These are phyloP conservation scores for Parambassis ranga DNA, from an alignment of 2,797 vertebrate genomes.

Conservation along the genomic window DNA sequence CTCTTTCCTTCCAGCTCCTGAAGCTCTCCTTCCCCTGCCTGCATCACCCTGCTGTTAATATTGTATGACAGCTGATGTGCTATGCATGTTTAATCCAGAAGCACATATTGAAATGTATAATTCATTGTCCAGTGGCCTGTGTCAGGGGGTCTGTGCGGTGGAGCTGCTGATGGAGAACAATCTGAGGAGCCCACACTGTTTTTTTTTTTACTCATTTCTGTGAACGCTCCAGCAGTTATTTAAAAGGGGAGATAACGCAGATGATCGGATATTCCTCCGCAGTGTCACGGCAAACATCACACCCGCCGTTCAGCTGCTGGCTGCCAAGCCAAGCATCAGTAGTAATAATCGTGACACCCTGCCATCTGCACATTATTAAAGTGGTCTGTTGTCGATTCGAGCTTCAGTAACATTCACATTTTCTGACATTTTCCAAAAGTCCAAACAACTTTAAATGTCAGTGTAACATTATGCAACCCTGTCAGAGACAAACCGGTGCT, in stretches of 20 bases:
- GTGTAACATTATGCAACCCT: neutral
- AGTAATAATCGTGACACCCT: conserved; percentile 8
- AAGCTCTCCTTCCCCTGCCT: conserved; percentile 1
- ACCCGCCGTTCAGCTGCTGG: conserved; percentile 2
- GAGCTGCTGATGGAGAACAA: neutral
- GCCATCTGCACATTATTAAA: conserved; percentile 25
- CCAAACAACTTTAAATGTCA: neutral
- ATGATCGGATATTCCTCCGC: neutral
- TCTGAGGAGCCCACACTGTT: fast-evolving
- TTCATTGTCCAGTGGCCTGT: conserved; percentile 50
- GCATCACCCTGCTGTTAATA: conserved; percentile 58
- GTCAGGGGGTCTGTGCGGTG: conserved; percentile 16
- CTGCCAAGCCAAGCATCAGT: conserved; percentile 22
- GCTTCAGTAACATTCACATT: conserved; percentile 1
- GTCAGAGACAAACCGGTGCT: neutral
- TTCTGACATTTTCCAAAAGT: conserved; percentile 12
- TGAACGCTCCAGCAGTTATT: neutral
- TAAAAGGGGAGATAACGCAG: neutral
- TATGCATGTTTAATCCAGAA: conserved; percentile 59
- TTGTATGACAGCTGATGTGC: conserved; percentile 66
- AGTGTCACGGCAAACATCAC: neutral
- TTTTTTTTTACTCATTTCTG: neutral
- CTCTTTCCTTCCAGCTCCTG: too few relatives aligned
- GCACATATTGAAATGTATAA: conserved; percentile 64
- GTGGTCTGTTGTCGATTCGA: conserved; percentile 2